Evolutionary conservation across 2,113 vertebrate genomes (phyloP), one percentile per base, ranked within the genome.

Genomic region (Trichechus manatus): DNA sequence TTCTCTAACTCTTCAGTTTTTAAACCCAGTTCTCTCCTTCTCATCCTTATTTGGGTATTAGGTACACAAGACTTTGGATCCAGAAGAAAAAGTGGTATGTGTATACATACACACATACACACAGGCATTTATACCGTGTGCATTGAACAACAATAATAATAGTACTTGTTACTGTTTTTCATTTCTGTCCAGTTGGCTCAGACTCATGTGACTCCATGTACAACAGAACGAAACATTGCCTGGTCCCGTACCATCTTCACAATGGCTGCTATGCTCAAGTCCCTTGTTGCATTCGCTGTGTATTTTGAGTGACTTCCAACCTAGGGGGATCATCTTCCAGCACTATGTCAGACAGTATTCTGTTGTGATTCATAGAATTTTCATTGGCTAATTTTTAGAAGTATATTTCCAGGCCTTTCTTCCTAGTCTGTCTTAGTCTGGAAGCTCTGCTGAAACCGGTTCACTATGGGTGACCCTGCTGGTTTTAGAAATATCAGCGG

Each of bases 1-100:
- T 13, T 17, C 13, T 72, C 4, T 27, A 17, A 31, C 17, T 36
- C 42, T 66, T 61, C 59, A 42, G 4, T 56, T 88, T 89, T 95
- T 86, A 96, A 86, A 64, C 15, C 74, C 23, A 75, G n/a, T 80
- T 94, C 22, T 81, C 50, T 92, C 63, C 33, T 79, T 86, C 33
- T 79, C 82, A n/a, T 56, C 70, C 42, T 80, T 59, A 47, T 86
- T 86, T 70, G 31, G 59, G 36, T 59, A 83, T 50, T 44, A 94
- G 59, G 61, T 68, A 44, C 80, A 42, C 23, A 59, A 59, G 33
- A 63, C 27, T 79, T 50, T n/a, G 36, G 44, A 79, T 83, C 81
- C 74, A 66, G 78, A 27, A 89, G 22, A 78, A 53, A 59, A 53
- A 33, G 15, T 7, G 22, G 17, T 36, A 72, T 29, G 50, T 91